phyloP scores from a whole-genome alignment of 2,888 invertebrate species.

The Altica lythri region DNA sequence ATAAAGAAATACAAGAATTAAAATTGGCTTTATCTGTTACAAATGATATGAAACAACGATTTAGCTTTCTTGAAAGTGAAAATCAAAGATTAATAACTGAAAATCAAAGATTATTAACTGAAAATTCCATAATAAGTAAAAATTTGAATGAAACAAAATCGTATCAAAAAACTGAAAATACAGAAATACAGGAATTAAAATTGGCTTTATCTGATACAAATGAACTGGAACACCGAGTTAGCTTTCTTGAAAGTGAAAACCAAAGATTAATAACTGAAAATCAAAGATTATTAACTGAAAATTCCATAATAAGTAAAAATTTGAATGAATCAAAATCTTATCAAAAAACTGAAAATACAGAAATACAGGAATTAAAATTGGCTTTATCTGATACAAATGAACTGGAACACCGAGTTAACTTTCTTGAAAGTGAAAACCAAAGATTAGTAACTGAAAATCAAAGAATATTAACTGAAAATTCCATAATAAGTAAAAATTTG shows the following conservation, averaged over 20 bases:
- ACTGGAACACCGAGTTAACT: conserved; percentile 13
- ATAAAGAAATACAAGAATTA: conserved; percentile 25
- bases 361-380: conserved; percentile 23
- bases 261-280: conserved; percentile 17
- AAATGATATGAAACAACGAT: conserved; percentile 10
- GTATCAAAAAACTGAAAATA: conserved; percentile 16
- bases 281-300: background rate
- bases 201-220: conserved; percentile 9
- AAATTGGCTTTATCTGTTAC: conserved; percentile 11
- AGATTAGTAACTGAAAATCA: conserved; percentile 11
- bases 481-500: background rate
- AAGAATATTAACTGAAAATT: background rate
- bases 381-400: conserved; percentile 11
- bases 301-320: background rate
- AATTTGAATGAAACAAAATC: background rate
- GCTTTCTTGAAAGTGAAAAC: conserved; percentile 22
- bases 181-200: conserved; percentile 26
- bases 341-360: conserved; percentile 21
- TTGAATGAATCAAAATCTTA: background rate
- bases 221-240: conserved; percentile 11
- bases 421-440: conserved; percentile 24
- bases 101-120: background rate
- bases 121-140: background rate
- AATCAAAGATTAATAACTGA: conserved; percentile 19
- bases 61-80: conserved; percentile 23